Conservation (phyloP, 1,140 invertebrate genomes). For the Frieseomelitta varia region DNA sequence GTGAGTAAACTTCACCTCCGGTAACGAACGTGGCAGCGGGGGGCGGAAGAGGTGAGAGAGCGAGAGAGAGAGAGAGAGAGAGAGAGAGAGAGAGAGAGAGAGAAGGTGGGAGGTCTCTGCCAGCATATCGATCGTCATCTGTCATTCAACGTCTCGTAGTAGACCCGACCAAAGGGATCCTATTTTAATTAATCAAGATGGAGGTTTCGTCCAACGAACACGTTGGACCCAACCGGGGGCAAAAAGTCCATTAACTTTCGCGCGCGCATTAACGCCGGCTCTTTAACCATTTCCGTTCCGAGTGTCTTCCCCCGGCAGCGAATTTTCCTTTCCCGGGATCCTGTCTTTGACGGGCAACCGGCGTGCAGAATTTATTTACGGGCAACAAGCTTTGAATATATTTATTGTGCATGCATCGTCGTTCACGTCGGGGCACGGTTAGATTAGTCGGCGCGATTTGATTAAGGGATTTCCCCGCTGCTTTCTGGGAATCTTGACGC, state of each 20-base stretch:
- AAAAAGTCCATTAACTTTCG: conserved; percentile 7
- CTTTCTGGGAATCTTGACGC: too few species aligned
- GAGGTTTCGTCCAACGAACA: neutral
- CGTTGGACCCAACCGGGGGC: neutral
- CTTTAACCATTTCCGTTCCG: neutral
- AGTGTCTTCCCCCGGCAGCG: neutral
- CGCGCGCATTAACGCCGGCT: neutral
- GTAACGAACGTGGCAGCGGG: neutral
- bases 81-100: neutral
- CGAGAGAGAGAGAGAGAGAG: neutral
- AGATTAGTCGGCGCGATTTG: too few species aligned
- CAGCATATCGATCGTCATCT: conserved; percentile 54
- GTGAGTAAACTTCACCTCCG: neutral
- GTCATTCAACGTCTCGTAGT: conserved; percentile 29
- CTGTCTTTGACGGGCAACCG: neutral
- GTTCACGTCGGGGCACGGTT: too few species aligned
- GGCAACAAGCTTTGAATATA: neutral
- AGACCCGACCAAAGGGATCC: conserved; percentile 7
- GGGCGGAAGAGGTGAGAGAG: too few species aligned
- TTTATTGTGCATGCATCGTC: too few species aligned
- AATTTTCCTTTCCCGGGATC: neutral
- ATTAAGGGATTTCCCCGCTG: too few species aligned
- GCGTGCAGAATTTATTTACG: neutral
- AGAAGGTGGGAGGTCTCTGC: neutral
- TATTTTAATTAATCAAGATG: conserved; percentile 35